Evolutionary conservation across 2,797 vertebrate genomes (phyloP).

Genomic region (Euphonia xanthogaster): DNA sequence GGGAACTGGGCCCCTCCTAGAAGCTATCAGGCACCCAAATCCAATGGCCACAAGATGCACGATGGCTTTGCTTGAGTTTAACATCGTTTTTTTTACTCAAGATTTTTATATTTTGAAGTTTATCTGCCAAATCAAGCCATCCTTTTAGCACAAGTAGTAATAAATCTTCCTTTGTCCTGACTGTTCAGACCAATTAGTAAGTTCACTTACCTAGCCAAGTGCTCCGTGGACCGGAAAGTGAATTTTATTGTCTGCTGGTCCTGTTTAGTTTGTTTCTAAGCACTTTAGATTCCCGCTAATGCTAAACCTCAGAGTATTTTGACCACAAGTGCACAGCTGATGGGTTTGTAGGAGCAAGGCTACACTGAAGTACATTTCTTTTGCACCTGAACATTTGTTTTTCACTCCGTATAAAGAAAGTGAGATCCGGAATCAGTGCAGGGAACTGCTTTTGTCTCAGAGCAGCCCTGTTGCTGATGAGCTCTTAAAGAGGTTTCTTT

Average conservation of each 20-base stretch:
- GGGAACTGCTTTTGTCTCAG: background rate
- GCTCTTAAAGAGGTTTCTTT: background rate
- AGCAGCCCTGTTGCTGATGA: background rate
- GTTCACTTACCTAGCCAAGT: background rate
- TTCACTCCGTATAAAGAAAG: background rate
- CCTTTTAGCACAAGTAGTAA: background rate
- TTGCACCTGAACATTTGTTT: background rate
- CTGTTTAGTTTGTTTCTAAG: background rate
- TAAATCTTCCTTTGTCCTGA: background rate
- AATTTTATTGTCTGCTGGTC: background rate
- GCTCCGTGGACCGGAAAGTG: background rate
- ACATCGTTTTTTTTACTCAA: background rate
- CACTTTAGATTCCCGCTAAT: background rate
- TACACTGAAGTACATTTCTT: background rate
- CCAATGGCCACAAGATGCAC: fast-evolving
- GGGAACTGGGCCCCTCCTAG: background rate
- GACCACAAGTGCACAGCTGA: background rate
- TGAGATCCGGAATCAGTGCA: background rate
- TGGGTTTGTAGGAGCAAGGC: background rate
- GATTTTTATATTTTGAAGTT: background rate
- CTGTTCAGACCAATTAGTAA: background rate
- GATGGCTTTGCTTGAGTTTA: background rate
- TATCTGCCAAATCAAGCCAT: background rate
- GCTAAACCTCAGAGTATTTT: background rate
- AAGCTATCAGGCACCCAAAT: background rate